Base-by-base conservation (phyloP, 2,888 invertebrate species). In the Rugalucina vietnamica region DNA sequence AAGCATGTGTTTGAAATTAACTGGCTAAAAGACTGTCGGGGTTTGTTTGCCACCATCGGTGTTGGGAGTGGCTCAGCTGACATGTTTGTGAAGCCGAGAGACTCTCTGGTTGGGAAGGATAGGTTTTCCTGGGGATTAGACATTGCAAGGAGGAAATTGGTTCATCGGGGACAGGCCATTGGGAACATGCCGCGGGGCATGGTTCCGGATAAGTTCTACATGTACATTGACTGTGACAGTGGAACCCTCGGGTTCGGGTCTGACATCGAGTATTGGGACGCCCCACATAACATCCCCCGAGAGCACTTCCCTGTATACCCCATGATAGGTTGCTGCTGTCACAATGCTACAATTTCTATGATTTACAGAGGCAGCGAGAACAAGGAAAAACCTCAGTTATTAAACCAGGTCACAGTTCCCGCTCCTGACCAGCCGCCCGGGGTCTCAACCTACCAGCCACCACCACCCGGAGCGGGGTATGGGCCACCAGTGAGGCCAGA, bases 191-290 rank as follows among this genome's bases (percentile, higher is more conserved):
- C 65, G 12, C 78, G 60, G 27, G 81, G 81, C 12, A 57, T 79
- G 12, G 83, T 87, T 1, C 83, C 87, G 21, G 81, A 81, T 73
- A 87, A 87, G 54, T 88, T 88, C 43, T 88, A 74, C 81, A 86
- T 88, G 88, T 88, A 86, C 43, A 82, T 88, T 54, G 88, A 88
- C 65, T 86, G 86, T 57, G 88, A 88, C 70, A 84, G 88, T 29
- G 77, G 86, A 8, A 84, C 85, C 5, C 60, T 88, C 5, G 88
- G 88, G 27, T 88, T 78, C 71, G 88, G 88, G 4, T 79, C 86
- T 3, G 85, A 86, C 57, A 39, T 82, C 73, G 72, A 71, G 21
- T 88, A 84, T 79, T 88, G 81, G 78, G 88, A 86, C 3, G 84
- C 86, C 29, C 88, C 88, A 14, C 36, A 81, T 36, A 76, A 69